These are phyloP conservation scores for Gambusia yucatana DNA, from an alignment of 2,797 vertebrate genomes.

Conservation along the genomic window DNA sequence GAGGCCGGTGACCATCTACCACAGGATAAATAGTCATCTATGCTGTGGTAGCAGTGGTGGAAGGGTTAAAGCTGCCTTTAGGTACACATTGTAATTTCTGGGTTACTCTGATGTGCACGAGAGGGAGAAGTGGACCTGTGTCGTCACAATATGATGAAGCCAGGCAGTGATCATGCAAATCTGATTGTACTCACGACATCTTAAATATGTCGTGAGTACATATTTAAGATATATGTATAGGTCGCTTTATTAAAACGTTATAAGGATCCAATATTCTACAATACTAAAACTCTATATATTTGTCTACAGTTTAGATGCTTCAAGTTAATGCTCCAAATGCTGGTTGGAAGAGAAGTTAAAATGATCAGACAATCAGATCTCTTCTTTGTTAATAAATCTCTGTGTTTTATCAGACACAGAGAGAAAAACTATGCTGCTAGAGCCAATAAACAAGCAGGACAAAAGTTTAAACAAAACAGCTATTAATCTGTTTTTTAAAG, in stretches of 20 bases:
- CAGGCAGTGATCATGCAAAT: neutral
- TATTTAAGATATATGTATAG: too few species aligned
- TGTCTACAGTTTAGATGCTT: neutral
- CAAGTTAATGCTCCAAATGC: neutral
- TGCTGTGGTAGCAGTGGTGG: neutral
- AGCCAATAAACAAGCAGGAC: neutral
- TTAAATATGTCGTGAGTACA: neutral
- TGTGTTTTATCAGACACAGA: neutral
- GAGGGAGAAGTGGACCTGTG: neutral
- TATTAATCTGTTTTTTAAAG: neutral
- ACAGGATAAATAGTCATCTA: neutral
- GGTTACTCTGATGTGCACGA: neutral
- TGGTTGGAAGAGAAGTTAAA: neutral
- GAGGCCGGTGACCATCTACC: too few species aligned
- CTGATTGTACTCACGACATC: neutral
- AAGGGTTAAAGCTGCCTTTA: neutral
- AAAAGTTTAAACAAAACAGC: neutral
- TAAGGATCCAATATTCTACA: neutral
- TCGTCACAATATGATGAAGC: neutral
- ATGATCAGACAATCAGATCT: neutral
- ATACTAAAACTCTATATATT: neutral
- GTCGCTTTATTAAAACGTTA: neutral
- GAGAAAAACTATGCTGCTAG: neutral
- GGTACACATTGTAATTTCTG: neutral
- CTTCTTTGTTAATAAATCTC: neutral